Conservation (phyloP, 2,888 invertebrate genomes). For the Brassicogethes aeneus region DNA sequence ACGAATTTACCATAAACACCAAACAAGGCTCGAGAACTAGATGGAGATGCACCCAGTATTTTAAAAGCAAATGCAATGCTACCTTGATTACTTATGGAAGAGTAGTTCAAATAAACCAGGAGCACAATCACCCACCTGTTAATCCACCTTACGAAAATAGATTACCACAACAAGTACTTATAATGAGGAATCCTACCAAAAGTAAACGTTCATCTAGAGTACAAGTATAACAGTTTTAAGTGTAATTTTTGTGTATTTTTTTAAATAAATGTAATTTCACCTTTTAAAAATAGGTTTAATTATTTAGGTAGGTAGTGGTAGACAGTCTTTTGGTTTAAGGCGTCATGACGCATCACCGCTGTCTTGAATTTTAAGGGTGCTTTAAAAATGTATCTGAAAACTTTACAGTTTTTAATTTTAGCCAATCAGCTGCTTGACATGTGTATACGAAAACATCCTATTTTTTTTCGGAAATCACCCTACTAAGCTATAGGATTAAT, state of each 20-base stretch:
- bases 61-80: conserved; percentile 26
- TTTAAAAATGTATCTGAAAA: too few species aligned
- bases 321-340: conserved; percentile 11
- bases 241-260: neutral
- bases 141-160: conserved; percentile 4
- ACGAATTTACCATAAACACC: conserved; percentile 20
- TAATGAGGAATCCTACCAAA: neutral
- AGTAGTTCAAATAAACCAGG: conserved; percentile 21
- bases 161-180: conserved; percentile 1
- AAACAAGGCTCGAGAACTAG: conserved; percentile 18
- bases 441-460: too few species aligned
- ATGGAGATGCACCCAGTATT: conserved; percentile 25
- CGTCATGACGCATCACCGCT: too few species aligned
- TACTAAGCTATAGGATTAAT: too few species aligned
- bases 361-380: too few species aligned
- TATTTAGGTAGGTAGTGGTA: too few species aligned
- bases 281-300: too few species aligned
- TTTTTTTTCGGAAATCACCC: too few species aligned
- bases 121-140: conserved; percentile 26
- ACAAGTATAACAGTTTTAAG: neutral
- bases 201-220: neutral
- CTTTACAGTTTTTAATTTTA: too few species aligned
- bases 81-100: conserved; percentile 23
- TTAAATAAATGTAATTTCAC: too few species aligned
- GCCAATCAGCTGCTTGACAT: too few species aligned